Percentiles rank a stretch among this genome's conserved stretches.
phyloP scores from a whole-genome alignment of 2,888 invertebrate genomes.

The Leucophora obtusa region DNA sequence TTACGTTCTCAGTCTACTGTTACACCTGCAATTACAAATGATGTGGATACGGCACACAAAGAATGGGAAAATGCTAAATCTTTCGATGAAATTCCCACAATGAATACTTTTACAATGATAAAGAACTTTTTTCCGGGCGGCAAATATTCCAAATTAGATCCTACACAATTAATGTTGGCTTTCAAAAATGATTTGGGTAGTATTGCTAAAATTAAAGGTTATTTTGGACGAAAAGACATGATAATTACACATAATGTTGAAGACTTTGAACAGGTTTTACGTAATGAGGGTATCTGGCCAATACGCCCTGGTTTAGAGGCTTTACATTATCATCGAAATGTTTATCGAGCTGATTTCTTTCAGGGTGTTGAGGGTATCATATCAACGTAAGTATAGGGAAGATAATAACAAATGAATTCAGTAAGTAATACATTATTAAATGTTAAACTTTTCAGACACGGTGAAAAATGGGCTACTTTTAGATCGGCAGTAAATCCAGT shows the following conservation, averaged over 20 bases:
- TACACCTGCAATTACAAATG: too few relatives aligned
- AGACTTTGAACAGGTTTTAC: conserved; percentile 79
- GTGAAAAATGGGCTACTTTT: conserved; percentile 83
- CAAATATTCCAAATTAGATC: conserved; percentile 68
- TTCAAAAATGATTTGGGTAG: conserved; percentile 62
- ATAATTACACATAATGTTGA: conserved; percentile 79
- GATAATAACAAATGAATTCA: too few relatives aligned
- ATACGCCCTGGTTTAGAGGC: conserved; percentile 76
- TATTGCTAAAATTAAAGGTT: conserved; percentile 18
- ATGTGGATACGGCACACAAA: too few relatives aligned
- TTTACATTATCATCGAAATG: conserved; percentile 76
- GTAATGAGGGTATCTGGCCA: conserved; percentile 80
- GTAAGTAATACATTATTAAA: too few relatives aligned
- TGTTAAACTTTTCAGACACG: conserved; percentile 73
- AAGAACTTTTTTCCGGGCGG: conserved; percentile 71
- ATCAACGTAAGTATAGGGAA: conserved; percentile 43
- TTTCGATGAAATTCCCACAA: conserved; percentile 69
- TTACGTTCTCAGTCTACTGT: conserved; percentile 72
- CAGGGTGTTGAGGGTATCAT: conserved; percentile 55
- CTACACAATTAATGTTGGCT: conserved; percentile 58
- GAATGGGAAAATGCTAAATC: conserved; percentile 72
- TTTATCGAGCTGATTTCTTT: conserved; percentile 65
- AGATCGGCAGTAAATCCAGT: conserved; percentile 84
- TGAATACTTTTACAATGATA: conserved; percentile 54
- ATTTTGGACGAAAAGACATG: conserved; percentile 68